Evolutionary conservation across 2,113 vertebrate genomes (phyloP), one percentile per base, ranked within the genome.

Genomic region (Amazona guildingii): DNA sequence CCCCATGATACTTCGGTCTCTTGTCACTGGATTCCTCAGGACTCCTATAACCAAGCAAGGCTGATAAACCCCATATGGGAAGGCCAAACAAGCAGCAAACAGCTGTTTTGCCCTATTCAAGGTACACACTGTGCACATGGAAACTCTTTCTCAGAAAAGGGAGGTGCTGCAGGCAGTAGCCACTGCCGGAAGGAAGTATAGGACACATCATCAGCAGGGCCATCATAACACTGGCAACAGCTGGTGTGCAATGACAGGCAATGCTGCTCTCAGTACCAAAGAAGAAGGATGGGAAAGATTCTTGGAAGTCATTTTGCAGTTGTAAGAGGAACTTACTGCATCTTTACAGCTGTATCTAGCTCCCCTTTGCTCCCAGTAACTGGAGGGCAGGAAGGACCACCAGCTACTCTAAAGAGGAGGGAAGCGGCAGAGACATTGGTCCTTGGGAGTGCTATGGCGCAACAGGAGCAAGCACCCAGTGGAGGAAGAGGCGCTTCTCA

Each of bases 361-460:
- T 79, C 13, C 5, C 2, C 3, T 4, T 41, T 69, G 4, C 6
- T 25, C 10, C 3, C 33, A 70, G n/a, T 0, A 0, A 48, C 11
- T 57, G 41, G 43, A 23, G 10, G 25, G 2, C 35, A 43, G n/a
- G 17, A 43, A 61, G 39, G 55, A 52, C 6, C 12, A 52, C 4
- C 20, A 48, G 41, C 8, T 72, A 20, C 3, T 48, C n/a, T 35
- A 57, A 68, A 41, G 54, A 49, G 9, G 2, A 2, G 3, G 3
- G 3, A 81, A 9, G 17, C 9, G 18, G 11, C 3, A 17, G 20
- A 70, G 24, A 33, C 2, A 31, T 13, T 44, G 6, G 7, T 67
- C 28, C 17, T 8, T 13, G 7, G 9, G 12, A 48, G 3, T 72
- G 4, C 31, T 37, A 46, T 41, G 20, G 25, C 21, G 14, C 31